phyloP scores from a whole-genome alignment of 2,888 invertebrate genomes.

The Harmothoe impar region DNA sequence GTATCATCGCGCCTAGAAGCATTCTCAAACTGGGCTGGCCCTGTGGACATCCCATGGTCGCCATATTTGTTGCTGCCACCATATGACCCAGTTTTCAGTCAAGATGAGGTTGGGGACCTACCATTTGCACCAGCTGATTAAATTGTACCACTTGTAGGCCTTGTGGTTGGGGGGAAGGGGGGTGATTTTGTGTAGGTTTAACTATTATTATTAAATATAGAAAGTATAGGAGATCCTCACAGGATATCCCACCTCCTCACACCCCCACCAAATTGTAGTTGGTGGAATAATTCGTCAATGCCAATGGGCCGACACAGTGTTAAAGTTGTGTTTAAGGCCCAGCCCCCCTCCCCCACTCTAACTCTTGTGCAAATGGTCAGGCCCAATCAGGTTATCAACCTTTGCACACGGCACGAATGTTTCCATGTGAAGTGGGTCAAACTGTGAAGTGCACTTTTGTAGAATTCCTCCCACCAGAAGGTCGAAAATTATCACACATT shows the following conservation, averaged over 20 bases:
- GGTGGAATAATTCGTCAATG: no score
- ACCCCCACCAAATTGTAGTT: no score
- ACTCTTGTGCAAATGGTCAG: conserved; percentile 5
- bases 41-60: conserved; percentile 26
- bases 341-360: no score
- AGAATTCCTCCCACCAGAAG: conserved; percentile 50
- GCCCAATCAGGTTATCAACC: conserved; percentile 33
- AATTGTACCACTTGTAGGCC: no score
- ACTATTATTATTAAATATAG: no score
- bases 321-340: no score
- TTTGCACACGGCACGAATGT: conserved; percentile 60
- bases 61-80: conserved; percentile 32
- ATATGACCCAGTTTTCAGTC: not conserved
- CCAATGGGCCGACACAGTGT: no score
- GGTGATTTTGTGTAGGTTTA: no score
- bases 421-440: conserved; percentile 56
- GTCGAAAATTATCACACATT: not conserved
- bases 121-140: no score
- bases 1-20: conserved; percentile 21
- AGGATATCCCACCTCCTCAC: no score
- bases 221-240: no score
- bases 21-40: conserved; percentile 25
- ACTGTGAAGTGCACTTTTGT: not conserved
- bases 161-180: no score
- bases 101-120: not conserved